Conservation (phyloP, 2,888 invertebrate species). For the Lamellibrachia columna region DNA sequence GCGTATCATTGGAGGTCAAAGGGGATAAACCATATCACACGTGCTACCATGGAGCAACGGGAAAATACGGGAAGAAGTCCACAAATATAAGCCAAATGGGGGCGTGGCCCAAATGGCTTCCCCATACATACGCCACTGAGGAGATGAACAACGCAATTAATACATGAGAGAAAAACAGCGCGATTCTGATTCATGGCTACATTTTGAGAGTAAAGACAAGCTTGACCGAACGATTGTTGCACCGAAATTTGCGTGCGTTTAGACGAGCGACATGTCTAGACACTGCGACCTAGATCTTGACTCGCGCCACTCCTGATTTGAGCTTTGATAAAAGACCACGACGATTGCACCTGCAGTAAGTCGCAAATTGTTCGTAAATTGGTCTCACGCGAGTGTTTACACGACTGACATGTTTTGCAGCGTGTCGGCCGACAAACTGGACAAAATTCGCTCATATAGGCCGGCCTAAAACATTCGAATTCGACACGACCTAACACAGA, state of each 20-base stretch:
- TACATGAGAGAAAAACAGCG: neutral
- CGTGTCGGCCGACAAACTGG: neutral
- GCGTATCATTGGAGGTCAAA: too few species aligned
- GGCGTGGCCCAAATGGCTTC: too few species aligned
- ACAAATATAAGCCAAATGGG: too few species aligned
- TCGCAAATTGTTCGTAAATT: neutral
- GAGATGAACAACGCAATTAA: neutral
- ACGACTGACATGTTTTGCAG: neutral
- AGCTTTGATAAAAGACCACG: too few species aligned
- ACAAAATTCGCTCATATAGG: neutral
- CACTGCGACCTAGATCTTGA: neutral
- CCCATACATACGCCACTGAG: neutral
- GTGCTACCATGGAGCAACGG: too few species aligned
- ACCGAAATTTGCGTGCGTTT: neutral
- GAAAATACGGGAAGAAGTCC: too few species aligned
- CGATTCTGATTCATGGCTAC: neutral
- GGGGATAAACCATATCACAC: too few species aligned
- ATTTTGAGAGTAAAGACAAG: neutral
- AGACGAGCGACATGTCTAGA: neutral
- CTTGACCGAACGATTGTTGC: neutral
- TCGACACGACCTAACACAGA: neutral
- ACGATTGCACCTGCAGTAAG: neutral
- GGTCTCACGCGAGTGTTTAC: neutral
- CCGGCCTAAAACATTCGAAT: neutral
- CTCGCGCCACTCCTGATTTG: too few species aligned